Percentiles rank a stretch among this genome's conserved stretches.
Conservation (phyloP, 2,113 vertebrate species). For the Recurvirostra avosetta region DNA sequence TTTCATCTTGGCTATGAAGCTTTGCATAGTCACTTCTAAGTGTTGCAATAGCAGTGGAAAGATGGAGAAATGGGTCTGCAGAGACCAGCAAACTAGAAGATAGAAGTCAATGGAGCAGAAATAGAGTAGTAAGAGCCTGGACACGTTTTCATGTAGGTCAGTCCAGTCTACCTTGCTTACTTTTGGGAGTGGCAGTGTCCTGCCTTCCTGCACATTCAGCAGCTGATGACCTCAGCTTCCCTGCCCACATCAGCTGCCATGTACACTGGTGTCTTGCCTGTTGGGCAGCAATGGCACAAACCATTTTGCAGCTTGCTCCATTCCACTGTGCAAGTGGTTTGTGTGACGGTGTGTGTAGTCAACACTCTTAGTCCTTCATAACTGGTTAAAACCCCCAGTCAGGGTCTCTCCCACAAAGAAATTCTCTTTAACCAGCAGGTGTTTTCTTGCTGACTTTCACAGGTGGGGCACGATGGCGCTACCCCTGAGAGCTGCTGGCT, state of each 20-base stretch:
- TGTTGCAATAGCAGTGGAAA: background rate
- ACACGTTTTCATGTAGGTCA: background rate
- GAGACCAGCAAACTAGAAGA: background rate
- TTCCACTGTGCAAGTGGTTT: background rate
- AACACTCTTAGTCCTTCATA: background rate
- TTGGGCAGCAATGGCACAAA: background rate
- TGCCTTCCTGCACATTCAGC: background rate
- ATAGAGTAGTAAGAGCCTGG: background rate
- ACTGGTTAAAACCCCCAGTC: background rate
- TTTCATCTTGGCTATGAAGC: background rate
- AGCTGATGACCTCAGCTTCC: background rate
- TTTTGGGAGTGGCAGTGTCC: background rate
- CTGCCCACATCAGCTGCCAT: background rate
- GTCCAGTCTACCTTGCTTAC: too few species aligned
- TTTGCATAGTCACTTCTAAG: background rate
- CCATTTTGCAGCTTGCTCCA: rapidly evolving
- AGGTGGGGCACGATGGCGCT: conserved; percentile 94
- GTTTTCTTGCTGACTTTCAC: background rate
- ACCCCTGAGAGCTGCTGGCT: conserved; percentile 98
- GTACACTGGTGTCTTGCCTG: background rate
- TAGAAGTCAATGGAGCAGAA: background rate
- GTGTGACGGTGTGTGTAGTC: rapidly evolving
- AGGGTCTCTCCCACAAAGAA: background rate
- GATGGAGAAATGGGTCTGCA: background rate
- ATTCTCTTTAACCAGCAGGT: background rate